These are phyloP conservation scores for Apamea crenata DNA, from an alignment of 2,888 invertebrate genomes.

Conservation along the genomic window DNA sequence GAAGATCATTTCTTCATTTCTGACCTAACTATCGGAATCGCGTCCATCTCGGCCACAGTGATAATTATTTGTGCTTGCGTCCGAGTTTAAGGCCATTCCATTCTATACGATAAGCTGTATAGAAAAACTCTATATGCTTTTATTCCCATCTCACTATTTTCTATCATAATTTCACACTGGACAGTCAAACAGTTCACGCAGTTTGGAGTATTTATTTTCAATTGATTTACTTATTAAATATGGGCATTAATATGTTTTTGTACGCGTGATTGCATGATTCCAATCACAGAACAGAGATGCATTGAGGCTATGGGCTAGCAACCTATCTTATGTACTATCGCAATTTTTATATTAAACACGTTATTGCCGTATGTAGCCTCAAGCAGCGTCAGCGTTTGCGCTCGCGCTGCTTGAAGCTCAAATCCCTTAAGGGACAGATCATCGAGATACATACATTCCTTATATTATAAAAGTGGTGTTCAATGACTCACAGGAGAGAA, in stretches of 20 bases:
- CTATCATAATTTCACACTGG: constrained; percentile 78
- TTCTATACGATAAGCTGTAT: constrained; percentile 72
- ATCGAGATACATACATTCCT: constrained; percentile 60
- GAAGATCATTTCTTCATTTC: constrained; percentile 87
- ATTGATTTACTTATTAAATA: constrained; percentile 89
- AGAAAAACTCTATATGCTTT: constrained; percentile 80
- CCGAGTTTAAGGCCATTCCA: constrained; percentile 81
- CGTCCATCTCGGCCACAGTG: constrained; percentile 80
- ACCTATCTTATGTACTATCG: constrained; percentile 65
- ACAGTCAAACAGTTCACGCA: constrained; percentile 79
- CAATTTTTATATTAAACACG: constrained; percentile 52
- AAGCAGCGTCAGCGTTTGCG: constrained; percentile 33
- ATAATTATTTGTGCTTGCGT: constrained; percentile 83
- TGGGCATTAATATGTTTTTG: constrained; percentile 84
- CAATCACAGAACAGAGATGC: constrained; percentile 79
- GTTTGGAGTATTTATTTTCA: constrained; percentile 79
- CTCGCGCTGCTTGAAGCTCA: constrained; percentile 51
- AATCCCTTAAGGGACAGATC: constrained; percentile 48
- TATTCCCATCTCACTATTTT: constrained; percentile 70
- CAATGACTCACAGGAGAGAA: constrained; percentile 57
- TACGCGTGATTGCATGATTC: constrained; percentile 84
- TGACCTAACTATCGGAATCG: constrained; percentile 86
- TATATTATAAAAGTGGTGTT: constrained; percentile 62
- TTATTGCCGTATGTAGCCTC: constrained; percentile 65
- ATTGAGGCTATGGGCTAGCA: constrained; percentile 53